Evolutionary conservation across 2,797 vertebrate genomes (phyloP), one percentile per base, ranked within the genome.

Genomic region (Lerista edwardsae): DNA sequence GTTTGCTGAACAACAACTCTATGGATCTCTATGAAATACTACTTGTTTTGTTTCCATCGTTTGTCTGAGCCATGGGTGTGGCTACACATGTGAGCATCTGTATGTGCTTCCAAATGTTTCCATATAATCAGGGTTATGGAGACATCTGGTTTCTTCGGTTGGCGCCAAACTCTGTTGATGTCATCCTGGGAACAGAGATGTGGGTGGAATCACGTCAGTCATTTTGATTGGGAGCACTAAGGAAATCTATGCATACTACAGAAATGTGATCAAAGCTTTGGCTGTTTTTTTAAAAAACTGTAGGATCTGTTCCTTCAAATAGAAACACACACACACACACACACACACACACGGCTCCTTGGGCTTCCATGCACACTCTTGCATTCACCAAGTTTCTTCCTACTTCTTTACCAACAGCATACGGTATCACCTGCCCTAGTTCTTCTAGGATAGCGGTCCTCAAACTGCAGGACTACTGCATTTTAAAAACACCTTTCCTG

Each of bases 111-210:
- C 23, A 51, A 39, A 34, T 75, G 11, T 36, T 51, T 51, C 23
- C 59, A 25, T 61, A 25, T 23, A 23, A 61, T 75, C 51, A 55
- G 55, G 25, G 25, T 75, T 65, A 31, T 55, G 31, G 36, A 81
- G 68, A 81, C 55, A 72, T 81, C 68, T 81, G 55, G 68, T 81
- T 81, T 81, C 68, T 71, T n/a, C n/a, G 36, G 72, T 6, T 75
- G 59, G 23, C 71, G 75, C 41, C 72, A 82, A 65, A 65, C 47
- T 31, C 44, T 34, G 15, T 36, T 82, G 72, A 83, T 75, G 34
- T 83, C 41, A 83, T 25, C 47, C 17, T 67, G 61, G 59, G 72
- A 83, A 65, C 61, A 55, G 14, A 21, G 29, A 29, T 75, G 62
- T 75, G 62, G 44, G 25, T 62, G 69, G 39, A 73, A 73, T 73